Conservation (phyloP, 2,797 vertebrate species). For the Catharus ustulatus region DNA sequence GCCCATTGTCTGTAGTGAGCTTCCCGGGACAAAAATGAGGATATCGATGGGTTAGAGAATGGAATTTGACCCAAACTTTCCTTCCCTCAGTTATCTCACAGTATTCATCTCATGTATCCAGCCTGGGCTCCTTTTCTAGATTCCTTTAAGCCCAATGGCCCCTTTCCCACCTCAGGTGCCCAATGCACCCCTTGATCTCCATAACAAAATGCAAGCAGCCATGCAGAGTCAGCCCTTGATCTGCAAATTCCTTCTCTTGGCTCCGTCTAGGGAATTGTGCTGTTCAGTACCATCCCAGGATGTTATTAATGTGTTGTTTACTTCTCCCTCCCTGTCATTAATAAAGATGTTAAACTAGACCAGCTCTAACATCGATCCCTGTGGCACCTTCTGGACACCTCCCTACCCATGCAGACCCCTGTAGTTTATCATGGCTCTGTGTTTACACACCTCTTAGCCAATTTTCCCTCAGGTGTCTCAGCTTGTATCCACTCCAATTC, state of each 20-base stretch:
- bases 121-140: not conserved
- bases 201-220: not conserved
- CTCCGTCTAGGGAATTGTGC: not conserved
- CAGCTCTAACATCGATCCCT: slow-evolving; percentile 37
- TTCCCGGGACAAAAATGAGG: accelerated
- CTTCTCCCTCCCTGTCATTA: slow-evolving; percentile 44
- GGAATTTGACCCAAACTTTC: not conserved
- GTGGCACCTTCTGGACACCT: slow-evolving; percentile 23
- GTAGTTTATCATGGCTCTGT: slow-evolving; percentile 51
- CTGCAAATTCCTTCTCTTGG: not conserved
- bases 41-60: accelerated
- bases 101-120: not conserved
- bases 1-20: accelerated
- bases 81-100: not conserved
- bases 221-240: not conserved
- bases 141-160: accelerated
- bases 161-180: not conserved
- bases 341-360: slow-evolving; percentile 64
- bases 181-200: not conserved
- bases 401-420: not conserved
- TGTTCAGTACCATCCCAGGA: not conserved
- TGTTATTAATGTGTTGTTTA: slow-evolving; percentile 70
- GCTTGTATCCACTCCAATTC: slow-evolving; percentile 13
- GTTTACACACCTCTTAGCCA: slow-evolving; percentile 42
- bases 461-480: slow-evolving; percentile 14